Percentiles rank a stretch among this genome's conserved stretches.
Evolutionary conservation across 2,113 vertebrate genomes (phyloP).

Genomic region (Mustela nigripes): DNA sequence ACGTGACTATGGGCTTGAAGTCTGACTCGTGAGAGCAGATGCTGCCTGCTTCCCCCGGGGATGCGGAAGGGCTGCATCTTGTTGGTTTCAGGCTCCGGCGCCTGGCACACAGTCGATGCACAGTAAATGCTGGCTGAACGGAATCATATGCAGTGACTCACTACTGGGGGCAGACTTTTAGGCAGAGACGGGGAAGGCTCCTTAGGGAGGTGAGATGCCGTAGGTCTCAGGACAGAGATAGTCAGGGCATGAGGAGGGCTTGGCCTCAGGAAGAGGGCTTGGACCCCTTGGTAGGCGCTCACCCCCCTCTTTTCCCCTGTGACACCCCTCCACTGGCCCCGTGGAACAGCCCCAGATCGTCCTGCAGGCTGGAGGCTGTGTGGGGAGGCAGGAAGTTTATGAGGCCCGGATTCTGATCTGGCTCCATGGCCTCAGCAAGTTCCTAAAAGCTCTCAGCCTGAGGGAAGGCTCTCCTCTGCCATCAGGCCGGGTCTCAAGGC

Average conservation of each 20-base stretch:
- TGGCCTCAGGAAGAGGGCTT: not conserved
- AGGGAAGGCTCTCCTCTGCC: not conserved
- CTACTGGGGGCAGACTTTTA: fast-evolving
- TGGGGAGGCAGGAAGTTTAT: no score
- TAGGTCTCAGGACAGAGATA: not conserved
- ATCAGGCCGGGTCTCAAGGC: fast-evolving
- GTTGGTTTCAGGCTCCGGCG: not conserved
- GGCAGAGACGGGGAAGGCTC: not conserved
- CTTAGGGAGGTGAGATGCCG: no score
- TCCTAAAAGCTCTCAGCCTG: not conserved
- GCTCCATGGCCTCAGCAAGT: not conserved
- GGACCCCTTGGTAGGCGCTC: not conserved
- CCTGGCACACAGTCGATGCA: not conserved
- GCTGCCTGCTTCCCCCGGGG: not conserved
- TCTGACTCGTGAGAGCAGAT: not conserved
- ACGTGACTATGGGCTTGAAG: not conserved
- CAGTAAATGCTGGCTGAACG: not conserved
- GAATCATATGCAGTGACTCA: not conserved
- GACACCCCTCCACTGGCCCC: fast-evolving
- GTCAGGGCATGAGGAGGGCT: not conserved
- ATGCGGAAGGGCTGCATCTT: not conserved
- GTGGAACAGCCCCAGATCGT: not conserved
- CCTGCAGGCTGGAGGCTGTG: not conserved
- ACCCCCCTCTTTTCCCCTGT: not conserved
- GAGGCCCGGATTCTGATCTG: not conserved